A percentile compares a stretch with the other conserved stretches of the same genome.
phyloP scores from a whole-genome alignment of 2,113 vertebrate genomes.

The Salvelinus sp. region DNA sequence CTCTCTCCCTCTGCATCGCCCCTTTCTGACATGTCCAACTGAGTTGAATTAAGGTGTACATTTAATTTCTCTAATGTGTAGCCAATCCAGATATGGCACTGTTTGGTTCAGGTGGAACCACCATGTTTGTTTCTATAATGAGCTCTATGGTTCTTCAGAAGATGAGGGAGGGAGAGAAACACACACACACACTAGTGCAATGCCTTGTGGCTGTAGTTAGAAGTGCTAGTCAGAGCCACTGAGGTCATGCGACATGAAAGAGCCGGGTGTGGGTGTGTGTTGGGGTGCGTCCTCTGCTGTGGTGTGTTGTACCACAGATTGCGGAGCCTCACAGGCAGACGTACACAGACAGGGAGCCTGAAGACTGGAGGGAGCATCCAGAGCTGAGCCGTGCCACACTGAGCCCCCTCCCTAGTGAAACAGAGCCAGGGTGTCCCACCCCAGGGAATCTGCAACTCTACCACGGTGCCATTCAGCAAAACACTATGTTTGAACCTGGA shows the following conservation, averaged over 20 bases:
- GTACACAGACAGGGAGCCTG: conserved; percentile 24
- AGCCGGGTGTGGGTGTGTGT: background rate
- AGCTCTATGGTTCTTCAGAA: background rate
- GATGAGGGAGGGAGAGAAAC: background rate
- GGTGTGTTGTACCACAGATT: conserved; percentile 18
- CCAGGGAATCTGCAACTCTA: conserved; percentile 31
- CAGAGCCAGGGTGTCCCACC: background rate
- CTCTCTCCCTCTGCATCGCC: background rate
- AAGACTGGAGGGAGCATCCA: conserved; percentile 3
- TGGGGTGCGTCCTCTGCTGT: conserved; percentile 9
- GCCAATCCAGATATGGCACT: conserved; percentile 39
- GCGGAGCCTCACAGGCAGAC: background rate
- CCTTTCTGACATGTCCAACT: conserved; percentile 26
- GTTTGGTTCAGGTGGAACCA: conserved; percentile 36
- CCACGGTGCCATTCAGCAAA: conserved; percentile 47
- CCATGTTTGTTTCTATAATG: conserved; percentile 40
- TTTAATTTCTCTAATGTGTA: conserved; percentile 15
- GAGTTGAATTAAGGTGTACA: conserved; percentile 36
- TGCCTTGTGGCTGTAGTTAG: conserved; percentile 46
- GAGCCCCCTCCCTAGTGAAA: background rate
- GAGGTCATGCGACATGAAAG: conserved; percentile 47
- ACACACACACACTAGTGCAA: conserved; percentile 21
- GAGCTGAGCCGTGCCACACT: background rate
- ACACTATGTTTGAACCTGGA: too few relatives aligned
- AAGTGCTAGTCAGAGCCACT: conserved; percentile 47